phyloP scores from a whole-genome alignment of 37 sponge, comb jelly and placozoan species.

The Axinella damicornis region DNA sequence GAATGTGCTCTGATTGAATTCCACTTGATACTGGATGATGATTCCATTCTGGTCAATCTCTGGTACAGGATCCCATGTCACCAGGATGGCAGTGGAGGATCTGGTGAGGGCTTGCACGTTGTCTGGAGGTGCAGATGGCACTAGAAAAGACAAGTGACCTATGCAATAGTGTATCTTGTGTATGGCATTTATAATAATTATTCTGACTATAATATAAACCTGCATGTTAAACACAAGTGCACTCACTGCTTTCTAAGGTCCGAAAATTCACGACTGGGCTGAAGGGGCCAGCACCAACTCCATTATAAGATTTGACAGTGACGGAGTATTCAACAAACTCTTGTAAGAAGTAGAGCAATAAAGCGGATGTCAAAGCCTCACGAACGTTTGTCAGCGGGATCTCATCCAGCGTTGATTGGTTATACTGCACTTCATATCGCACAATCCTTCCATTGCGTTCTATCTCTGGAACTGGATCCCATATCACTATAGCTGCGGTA shows the following conservation, averaged over 20 bases:
- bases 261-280: neutral
- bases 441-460: conserved; percentile 48
- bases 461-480: conserved; percentile 19
- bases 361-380: too few species aligned
- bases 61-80: conserved; percentile 25
- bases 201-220: too few species aligned
- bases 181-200: too few species aligned
- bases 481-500: neutral
- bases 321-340: conserved; percentile 12
- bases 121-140: conserved; percentile 4
- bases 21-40: conserved; percentile 47
- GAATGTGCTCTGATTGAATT: too few species aligned
- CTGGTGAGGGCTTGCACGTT: conserved; percentile 9
- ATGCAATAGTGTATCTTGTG: too few species aligned
- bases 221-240: too few species aligned
- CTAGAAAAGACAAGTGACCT: too few species aligned
- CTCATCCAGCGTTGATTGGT: neutral
- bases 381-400: neutral
- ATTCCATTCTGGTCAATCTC: conserved; percentile 28
- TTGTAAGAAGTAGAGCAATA: conserved; percentile 12
- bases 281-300: conserved; percentile 36
- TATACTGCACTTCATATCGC: conserved; percentile 7
- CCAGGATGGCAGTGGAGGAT: conserved; percentile 32
- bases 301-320: conserved; percentile 5
- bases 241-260: conserved; percentile 20